phyloP scores from a whole-genome alignment of 2,797 vertebrate species.

The Aulostomus chinensis region DNA sequence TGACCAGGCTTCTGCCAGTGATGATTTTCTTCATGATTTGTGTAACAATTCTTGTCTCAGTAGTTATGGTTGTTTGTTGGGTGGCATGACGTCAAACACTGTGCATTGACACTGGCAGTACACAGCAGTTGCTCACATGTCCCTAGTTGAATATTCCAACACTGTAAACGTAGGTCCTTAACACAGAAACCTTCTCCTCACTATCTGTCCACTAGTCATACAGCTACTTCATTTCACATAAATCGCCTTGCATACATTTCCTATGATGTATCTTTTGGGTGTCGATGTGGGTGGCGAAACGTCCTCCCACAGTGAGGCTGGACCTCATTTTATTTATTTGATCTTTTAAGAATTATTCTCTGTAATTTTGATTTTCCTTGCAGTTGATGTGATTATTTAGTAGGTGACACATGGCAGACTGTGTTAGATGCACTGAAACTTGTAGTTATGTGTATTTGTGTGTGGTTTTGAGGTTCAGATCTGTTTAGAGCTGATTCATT shows the following conservation, averaged over 20 bases:
- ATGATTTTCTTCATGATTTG: too few relatives aligned
- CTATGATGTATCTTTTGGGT: slow-evolving; percentile 53
- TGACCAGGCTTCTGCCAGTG: too few relatives aligned
- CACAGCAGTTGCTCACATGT: slow-evolving; percentile 23
- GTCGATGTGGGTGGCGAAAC: slow-evolving; percentile 33
- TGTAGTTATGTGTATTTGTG: slow-evolving; percentile 54
- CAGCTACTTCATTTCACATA: slow-evolving; percentile 72
- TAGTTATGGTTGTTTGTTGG: slow-evolving; percentile 6
- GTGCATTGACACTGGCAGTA: slow-evolving; percentile 30
- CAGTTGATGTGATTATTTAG: slow-evolving; percentile 49
- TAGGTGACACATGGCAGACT: slow-evolving; percentile 46
- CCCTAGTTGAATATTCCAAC: slow-evolving; percentile 40
- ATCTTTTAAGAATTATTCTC: slow-evolving; percentile 62
- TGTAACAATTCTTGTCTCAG: too few relatives aligned
- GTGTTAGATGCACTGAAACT: slow-evolving; percentile 74
- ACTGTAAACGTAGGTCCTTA: slow-evolving; percentile 28
- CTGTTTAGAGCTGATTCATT: slow-evolving; percentile 42
- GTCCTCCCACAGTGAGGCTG: slow-evolving; percentile 72
- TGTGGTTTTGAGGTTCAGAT: slow-evolving; percentile 53
- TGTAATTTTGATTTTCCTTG: slow-evolving; percentile 62
- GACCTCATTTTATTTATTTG: slow-evolving; percentile 81
- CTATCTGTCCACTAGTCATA: slow-evolving; percentile 61
- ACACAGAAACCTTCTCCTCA: slow-evolving; percentile 27
- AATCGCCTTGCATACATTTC: slow-evolving; percentile 76
- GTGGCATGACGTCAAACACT: slow-evolving; percentile 8